Evolutionary conservation across 2,888 invertebrate genomes (phyloP).

Genomic region (Bellardia pandia): DNA sequence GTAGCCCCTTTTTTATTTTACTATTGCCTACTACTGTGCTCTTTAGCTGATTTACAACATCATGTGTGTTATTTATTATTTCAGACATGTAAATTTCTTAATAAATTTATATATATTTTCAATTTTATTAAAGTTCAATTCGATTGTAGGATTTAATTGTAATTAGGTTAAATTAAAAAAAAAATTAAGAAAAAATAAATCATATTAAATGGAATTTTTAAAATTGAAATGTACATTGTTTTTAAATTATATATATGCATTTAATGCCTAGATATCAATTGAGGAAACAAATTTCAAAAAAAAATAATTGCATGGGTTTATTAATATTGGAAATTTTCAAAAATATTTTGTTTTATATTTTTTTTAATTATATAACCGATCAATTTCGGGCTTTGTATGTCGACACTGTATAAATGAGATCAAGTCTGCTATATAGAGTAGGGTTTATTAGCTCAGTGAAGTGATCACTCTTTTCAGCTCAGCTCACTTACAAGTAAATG

Average conservation of each 20-base stretch:
- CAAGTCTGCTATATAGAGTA: no score
- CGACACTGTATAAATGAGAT: no score
- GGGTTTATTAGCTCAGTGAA: no score
- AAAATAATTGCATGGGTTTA: no score
- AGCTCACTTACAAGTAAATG: no score
- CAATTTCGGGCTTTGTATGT: no score
- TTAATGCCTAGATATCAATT: not conserved
- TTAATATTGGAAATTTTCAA: no score
- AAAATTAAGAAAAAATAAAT: not conserved
- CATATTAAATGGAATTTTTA: not conserved
- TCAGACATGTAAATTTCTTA: conserved; percentile 6
- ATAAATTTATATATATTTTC: not conserved
- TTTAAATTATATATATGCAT: not conserved
- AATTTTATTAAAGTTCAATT: conserved; percentile 11
- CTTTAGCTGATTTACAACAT: not conserved
- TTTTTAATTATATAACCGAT: no score
- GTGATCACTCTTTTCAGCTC: no score
- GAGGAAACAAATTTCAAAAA: not conserved
- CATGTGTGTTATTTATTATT: conserved; percentile 16
- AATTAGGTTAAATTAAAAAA: conserved; percentile 9
- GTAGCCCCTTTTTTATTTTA: not conserved
- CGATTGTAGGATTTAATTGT: conserved; percentile 4
- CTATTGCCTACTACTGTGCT: not conserved
- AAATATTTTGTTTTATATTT: no score
- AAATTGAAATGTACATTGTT: not conserved